phyloP scores from a whole-genome alignment of 2,797 vertebrate genomes.

The Helarctos malayanus region DNA sequence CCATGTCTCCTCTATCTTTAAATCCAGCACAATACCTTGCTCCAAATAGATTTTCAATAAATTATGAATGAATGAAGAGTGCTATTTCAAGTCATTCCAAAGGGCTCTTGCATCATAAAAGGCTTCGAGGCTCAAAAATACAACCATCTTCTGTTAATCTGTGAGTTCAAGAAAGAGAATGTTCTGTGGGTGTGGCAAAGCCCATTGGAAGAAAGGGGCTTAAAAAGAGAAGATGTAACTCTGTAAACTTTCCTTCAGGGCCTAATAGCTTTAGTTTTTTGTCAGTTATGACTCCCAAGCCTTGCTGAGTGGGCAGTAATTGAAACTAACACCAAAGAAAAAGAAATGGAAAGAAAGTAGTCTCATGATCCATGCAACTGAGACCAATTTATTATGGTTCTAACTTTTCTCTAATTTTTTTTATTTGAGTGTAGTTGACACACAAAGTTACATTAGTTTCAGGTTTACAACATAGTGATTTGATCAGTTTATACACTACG shows the following conservation, averaged over 20 bases:
- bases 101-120: neutral
- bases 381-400: neutral
- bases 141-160: slow-evolving; percentile 27
- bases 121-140: slow-evolving; percentile 19
- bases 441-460: neutral
- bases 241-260: neutral
- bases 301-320: neutral
- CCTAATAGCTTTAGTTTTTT: slow-evolving; percentile 18
- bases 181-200: neutral
- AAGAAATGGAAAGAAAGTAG: neutral
- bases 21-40: slow-evolving; percentile 24
- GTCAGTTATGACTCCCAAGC: slow-evolving; percentile 2
- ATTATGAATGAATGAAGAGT: slow-evolving; percentile 66
- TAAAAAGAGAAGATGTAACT: slow-evolving; percentile 32
- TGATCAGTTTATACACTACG: neutral
- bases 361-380: neutral
- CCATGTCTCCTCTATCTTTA: slow-evolving; percentile 30
- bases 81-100: slow-evolving; percentile 54
- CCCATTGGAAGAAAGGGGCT: neutral
- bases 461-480: neutral
- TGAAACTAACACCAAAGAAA: slow-evolving; percentile 3
- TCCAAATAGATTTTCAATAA: slow-evolving; percentile 66
- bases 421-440: neutral
- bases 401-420: neutral
- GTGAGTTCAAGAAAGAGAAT: neutral